Percentiles rank a stretch among this genome's conserved stretches.
phyloP scores from a whole-genome alignment of 1,140 invertebrate species.

The Zaprionus nigranus region DNA sequence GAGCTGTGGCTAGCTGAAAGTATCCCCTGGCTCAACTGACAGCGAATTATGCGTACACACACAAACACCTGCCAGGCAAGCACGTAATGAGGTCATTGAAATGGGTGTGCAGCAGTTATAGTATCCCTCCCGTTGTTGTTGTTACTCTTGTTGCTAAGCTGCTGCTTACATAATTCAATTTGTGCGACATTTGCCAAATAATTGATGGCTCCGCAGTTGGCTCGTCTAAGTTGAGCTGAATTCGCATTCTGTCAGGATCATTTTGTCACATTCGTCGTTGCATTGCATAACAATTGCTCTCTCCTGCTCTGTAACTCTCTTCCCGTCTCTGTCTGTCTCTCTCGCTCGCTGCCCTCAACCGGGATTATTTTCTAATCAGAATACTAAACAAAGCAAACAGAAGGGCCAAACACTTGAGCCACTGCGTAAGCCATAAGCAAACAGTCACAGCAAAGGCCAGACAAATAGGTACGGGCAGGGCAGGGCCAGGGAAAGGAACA shows the following conservation, averaged over 20 bases:
- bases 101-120: conserved; percentile 33
- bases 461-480: conserved; percentile 38
- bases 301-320: background rate
- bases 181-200: conserved; percentile 63
- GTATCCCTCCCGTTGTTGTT: background rate
- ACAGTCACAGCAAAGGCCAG: conserved; percentile 49
- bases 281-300: conserved; percentile 19
- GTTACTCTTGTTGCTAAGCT: conserved; percentile 8
- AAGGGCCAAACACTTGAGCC: conserved; percentile 74
- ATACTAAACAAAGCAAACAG: conserved; percentile 71
- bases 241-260: background rate
- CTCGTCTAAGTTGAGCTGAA: background rate
- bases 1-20: conserved; percentile 14
- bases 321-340: background rate
- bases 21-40: conserved; percentile 19
- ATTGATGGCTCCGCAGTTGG: conserved; percentile 41
- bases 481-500: background rate
- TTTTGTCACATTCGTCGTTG: background rate
- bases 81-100: conserved; percentile 62
- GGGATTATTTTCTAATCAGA: conserved; percentile 77
- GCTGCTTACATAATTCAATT: conserved; percentile 67
- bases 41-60: conserved; percentile 24
- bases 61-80: conserved; percentile 8
- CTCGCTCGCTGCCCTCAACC: conserved; percentile 10
- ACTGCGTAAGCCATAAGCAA: conserved; percentile 78